These are phyloP conservation scores for Temnothorax ravouxi DNA, from an alignment of 2,888 invertebrate genomes.

Conservation along the genomic window DNA sequence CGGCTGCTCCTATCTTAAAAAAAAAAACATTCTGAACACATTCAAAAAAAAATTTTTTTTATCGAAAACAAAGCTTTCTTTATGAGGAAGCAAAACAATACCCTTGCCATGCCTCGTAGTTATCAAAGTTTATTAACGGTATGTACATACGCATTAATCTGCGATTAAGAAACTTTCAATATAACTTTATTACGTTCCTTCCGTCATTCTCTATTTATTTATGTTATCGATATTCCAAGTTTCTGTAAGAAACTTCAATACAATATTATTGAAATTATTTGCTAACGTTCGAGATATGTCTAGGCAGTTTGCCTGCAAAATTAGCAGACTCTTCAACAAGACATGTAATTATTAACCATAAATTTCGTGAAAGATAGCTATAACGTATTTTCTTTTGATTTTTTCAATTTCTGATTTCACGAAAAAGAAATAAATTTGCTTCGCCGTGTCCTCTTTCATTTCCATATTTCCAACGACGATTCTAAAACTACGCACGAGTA, in stretches of 20 bases:
- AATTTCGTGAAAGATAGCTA: not conserved
- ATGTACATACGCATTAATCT: not conserved
- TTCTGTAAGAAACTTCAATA: not conserved
- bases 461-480: conserved; percentile 34
- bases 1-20: not conserved
- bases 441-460: conserved; percentile 6
- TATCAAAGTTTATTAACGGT: conserved; percentile 1
- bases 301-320: not conserved
- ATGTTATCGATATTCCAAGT: not conserved
- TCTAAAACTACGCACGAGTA: conserved; percentile 22
- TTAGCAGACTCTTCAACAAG: not conserved
- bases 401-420: not conserved
- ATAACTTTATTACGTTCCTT: not conserved
- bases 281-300: not conserved
- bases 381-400: not conserved
- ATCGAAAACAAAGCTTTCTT: too few relatives aligned
- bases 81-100: too few relatives aligned
- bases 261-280: conserved; percentile 9
- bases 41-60: too few relatives aligned
- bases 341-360: not conserved
- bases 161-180: not conserved
- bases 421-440: conserved; percentile 18
- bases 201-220: not conserved
- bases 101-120: not conserved
- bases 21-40: too few relatives aligned